Evolutionary conservation across 2,797 vertebrate genomes (phyloP).

Genomic region (Picus viridis): DNA sequence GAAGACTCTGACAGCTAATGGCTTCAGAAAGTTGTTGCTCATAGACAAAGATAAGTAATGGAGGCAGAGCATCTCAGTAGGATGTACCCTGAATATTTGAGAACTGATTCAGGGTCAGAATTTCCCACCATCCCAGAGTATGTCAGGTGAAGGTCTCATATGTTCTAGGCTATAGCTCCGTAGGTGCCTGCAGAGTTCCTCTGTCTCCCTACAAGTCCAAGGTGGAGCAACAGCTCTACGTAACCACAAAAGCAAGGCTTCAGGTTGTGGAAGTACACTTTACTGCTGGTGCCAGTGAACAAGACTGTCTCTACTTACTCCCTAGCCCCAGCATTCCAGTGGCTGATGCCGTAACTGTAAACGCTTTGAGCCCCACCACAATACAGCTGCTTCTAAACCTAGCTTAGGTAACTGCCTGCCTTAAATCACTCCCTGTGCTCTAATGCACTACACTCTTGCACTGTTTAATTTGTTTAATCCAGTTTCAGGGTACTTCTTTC

Average conservation of each 20-base stretch:
- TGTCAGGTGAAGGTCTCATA: fast-evolving
- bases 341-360: not conserved
- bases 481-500: not conserved
- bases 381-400: not conserved
- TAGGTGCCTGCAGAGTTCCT: fast-evolving
- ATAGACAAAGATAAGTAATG: not conserved
- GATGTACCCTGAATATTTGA: not conserved
- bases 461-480: not conserved
- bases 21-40: not conserved
- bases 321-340: not conserved
- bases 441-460: fast-evolving
- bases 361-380: not conserved
- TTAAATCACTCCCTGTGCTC: not conserved
- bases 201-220: not conserved
- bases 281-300: not conserved
- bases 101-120: not conserved
- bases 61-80: fast-evolving
- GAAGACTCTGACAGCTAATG: not conserved
- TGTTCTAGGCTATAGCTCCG: fast-evolving
- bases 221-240: not conserved
- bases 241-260: not conserved
- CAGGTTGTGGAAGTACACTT: not conserved
- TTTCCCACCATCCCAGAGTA: not conserved
- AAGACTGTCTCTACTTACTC: not conserved
- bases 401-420: not conserved